Base-by-base conservation (phyloP, 2,888 invertebrate species). In the Glyphotaelius pellucidus region DNA sequence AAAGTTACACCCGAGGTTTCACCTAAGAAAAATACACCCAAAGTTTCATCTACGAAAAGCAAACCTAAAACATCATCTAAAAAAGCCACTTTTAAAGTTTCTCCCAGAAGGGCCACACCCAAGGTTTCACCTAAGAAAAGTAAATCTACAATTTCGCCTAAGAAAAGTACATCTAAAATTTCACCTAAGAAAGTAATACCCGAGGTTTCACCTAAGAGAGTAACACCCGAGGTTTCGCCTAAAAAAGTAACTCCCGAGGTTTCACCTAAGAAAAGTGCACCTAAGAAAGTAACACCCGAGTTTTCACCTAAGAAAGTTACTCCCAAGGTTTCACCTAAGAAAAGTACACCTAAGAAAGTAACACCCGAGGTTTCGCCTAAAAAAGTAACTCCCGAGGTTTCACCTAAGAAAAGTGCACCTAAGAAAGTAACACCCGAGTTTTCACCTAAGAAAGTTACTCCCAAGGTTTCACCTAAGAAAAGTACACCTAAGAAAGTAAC, bases 11-110 rank as follows among this genome's bases (percentile, higher is more conserved):
- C 47, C 15, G 12, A 47, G 47, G 47, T 30, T 81, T 81, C 47
- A 47, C 47, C 47, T 15, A 47, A 14, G 12, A 52, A 52, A 52
- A 15, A 3, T 15, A 52, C 52, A 15, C 14, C 15, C 4, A 52
- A 52, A 14, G 19, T 52, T 52, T 19, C 52, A 15, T 3, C 52
- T 19, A 52, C 0, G 4, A 19, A 52, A 19, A 14, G 4, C 4
- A 52, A 86, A 15, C 80, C 87, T 14, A 91, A 91, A n/a, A n/a
- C 9, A 31, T 85, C 91, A 67, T 42, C 85, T 12, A 89, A 15
- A 32, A 83, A 83, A 25, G n/a, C 81, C 3, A 81, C 32, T 31
- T 31, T 31, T 30, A 81, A 81, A 31, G 31, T 30, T 30, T 67
- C 35, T 32, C 83, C 83, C 12, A 83, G 12, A 5, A 52, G 15